Evolutionary conservation across 2,113 vertebrate genomes (phyloP).

Genomic region (Microcebus griseorufus): DNA sequence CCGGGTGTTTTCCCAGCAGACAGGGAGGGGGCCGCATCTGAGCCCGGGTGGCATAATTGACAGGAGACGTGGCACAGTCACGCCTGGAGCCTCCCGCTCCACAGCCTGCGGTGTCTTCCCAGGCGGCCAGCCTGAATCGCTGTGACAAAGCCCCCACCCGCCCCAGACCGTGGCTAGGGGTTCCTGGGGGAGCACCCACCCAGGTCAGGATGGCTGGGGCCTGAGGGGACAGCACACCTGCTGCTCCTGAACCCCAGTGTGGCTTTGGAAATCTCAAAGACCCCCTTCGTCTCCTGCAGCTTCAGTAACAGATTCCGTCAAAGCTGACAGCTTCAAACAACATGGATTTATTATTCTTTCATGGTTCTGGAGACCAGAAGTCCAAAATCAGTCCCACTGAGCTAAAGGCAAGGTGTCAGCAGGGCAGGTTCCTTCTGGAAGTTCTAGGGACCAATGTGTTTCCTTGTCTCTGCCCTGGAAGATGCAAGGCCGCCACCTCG

Average conservation of each 20-base stretch:
- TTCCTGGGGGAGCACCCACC: neutral
- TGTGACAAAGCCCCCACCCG: neutral
- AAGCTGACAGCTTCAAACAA: neutral
- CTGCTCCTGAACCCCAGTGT: accelerated
- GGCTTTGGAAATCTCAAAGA: neutral
- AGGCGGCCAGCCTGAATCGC: neutral
- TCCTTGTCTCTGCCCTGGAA: neutral
- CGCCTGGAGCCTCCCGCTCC: neutral
- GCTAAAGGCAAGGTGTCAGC: neutral
- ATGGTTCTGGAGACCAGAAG: neutral
- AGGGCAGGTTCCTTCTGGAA: neutral
- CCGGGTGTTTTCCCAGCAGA: neutral
- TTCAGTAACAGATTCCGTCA: neutral
- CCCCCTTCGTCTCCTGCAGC: accelerated
- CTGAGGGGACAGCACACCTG: neutral
- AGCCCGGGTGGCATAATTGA: conserved; percentile 17
- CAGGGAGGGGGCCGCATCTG: neutral
- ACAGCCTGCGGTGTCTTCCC: neutral
- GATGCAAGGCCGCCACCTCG: accelerated
- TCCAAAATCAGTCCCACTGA: neutral
- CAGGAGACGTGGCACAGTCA: neutral
- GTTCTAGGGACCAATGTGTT: neutral
- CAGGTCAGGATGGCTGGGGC: neutral
- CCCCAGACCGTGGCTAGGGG: accelerated
- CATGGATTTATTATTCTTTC: neutral